Evolutionary conservation across 1,140 invertebrate species (phyloP), one percentile per base, ranked within the genome.

Genomic region (Drosophila tani): DNA sequence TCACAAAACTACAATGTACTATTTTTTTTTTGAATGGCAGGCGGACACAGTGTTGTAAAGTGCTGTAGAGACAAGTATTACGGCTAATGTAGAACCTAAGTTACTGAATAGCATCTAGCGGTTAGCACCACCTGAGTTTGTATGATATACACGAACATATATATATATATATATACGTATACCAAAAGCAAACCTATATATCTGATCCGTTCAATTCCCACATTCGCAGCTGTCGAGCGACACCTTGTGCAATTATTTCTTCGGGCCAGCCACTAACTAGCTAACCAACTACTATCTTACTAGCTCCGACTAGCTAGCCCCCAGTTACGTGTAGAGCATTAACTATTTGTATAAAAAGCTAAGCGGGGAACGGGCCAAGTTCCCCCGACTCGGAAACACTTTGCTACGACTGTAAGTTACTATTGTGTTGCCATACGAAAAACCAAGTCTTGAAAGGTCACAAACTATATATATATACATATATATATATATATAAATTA

Each of bases 321-420:
- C 50, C 43, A 3, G 24, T 55, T 45, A 64, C 29, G 53, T 79
- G 80, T 80, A 74, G 65, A 77, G 58, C 56, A 84, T 83, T 81
- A 59, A 83, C 81, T 87, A 87, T 88, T 87, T 87, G 84, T 87
- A 87, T 83, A 88, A 84, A 85, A 79, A 65, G 60, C 69, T 51
- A 58, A 51, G 12, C 5, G 50, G 43, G 53, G 51, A 66, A 41
- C 56, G 58, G 67, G 56, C 32, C 41, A 46, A 32, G 57, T 68
- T 78, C 53, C 64, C 50, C 56, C 40, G 60, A 74, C 24, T 53
- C 60, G 74, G 58, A 55, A 68, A 80, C 73, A 84, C 76, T 73
- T 73, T 84, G 81, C 81, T 71, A 65, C 55, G 68, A 87, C 81
- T 87, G 84, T 88, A 88, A 88, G 85, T 87, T 87, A 87, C 84